Evolutionary conservation across 2,888 invertebrate species (phyloP), one percentile per base, ranked within the genome.

Genomic region (Stegophylla sp.): DNA sequence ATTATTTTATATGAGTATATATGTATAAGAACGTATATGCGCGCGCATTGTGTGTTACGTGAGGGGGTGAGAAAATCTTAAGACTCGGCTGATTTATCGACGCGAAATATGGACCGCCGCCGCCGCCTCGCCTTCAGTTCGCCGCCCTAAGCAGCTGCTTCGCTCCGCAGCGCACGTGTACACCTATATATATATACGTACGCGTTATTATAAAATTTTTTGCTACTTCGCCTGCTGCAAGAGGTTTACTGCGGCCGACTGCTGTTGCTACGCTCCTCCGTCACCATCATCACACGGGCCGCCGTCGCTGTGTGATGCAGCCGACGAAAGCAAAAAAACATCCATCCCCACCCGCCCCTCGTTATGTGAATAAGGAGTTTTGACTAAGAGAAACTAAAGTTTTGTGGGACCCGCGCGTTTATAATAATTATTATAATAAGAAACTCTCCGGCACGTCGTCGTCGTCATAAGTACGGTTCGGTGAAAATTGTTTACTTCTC

Each of bases 81-180:
- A 59, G 69, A 77, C 66, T 56, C 20, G 15, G 69, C 59, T 69
- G 77, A 77, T 77, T 69, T 69, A 77, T 77, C 69, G 69, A 17
- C 59, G 28, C 34, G 26, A 74, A 51, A 63, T 7, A n/a, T 45
- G 26, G 20, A 53, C 53, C 34, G 20, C 53, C 51, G 5, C n/a
- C 53, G n/a, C 20, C 20, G 10, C 64, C 43, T n/a, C 20, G 13
- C 17, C 13, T 53, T n/a, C 7, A 0, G 9, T 20, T 23, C 34
- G 3, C 3, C 34, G 7, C 34, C 34, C 34, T 34, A 34, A 5
- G 34, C 7, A 3, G 34, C 34, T n/a, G n/a, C n/a, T n/a, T n/a
- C n/a, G n/a, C 34, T 34, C 34, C 7, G 34, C 34, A 7, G 34
- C 7, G 34, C 34, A 7, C 7, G 34, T 34, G 7, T 34, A 34